Base-by-base conservation (phyloP, 2,113 vertebrate species). In the Marmota flaviventris region DNA sequence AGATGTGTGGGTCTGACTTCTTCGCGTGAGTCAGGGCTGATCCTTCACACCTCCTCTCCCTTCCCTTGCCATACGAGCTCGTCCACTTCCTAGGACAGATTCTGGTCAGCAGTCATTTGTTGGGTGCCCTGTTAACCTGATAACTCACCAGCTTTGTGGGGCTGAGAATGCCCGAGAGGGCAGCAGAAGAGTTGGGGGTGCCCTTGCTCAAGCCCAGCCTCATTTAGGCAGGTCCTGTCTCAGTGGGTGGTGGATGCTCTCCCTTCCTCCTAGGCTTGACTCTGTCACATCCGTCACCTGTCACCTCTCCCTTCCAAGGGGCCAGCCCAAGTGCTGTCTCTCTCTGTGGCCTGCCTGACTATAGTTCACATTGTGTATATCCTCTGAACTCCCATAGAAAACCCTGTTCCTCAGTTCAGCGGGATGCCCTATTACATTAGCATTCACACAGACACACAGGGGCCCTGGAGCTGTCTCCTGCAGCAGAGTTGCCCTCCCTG, bases 71-170 rank as follows among this genome's bases (percentile, higher is more conserved):
- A 0, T 20, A 27, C 5, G 78, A 81, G 58, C 34, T 85, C 63
- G 53, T 45, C n/a, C 22, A 7, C 37, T 9, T 51, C 3, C 12
- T 58, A 69, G 56, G 69, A n/a, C 17, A 34, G 77, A 37, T 8
- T 32, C 51, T 53, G 45, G 29, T 16, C 11, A 16, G 58, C 61
- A 24, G 14, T 69, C 0, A 0, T 37, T 27, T 0, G 0, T 58
- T 1, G 1, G 22, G 58, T n/a, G 53, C 24, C 22, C 61, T 73
- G 51, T 56, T 39, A 17, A 34, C 25, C 37, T 10, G 37, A 24
- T 32, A 5, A n/a, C 11, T 79, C 39, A 2, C 25, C 6, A 37
- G 37, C 42, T n/a, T 78, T 48, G 32, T n/a, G 65, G 65, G 56
- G 45, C 39, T 37, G 11, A 42, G 56, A 42, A 20, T 42, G 5